Evolutionary conservation across 2,797 vertebrate genomes (phyloP), one percentile per base, ranked within the genome.

Genomic region (Paguma larvata): DNA sequence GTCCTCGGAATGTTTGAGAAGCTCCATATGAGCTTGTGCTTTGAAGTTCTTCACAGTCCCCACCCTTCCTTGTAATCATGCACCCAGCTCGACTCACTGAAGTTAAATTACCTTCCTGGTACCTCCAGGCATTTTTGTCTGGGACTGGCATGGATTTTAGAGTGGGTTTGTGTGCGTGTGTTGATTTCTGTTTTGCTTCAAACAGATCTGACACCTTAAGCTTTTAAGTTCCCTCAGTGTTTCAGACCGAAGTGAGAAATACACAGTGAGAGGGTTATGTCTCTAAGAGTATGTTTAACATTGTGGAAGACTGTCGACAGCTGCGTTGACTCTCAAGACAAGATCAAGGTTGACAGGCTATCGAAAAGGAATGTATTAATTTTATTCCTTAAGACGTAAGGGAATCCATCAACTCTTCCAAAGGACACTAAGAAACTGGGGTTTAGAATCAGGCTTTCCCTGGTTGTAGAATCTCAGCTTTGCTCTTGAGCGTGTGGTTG

Each of bases 161-260:
- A 73, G 44, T 62, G 44, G 53, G 44, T 53, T 44, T 89, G 9
- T 65, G 18, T 48, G 38, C 38, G 32, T 77, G 38, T 75, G 83
- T 77, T 95, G 85, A 84, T 95, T 77, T 96, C 67, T 51, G 77
- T 96, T 96, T 72, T 77, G 46, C 87, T 82, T 97, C 91, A 97
- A 59, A 70, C 65, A 84, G 72, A 77, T 90, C 67, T 92, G 72
- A 94, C 80, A 83, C 92, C 10, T 90, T 95, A 97, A 98, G 86
- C 93, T 95, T 79, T 83, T 91, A 91, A 97, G 77, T 77, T 79
- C 59, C 88, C 84, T 95, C 96, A 97, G 97, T 92, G 87, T 87
- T 62, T 93, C 62, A 91, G 98, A 85, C 96, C 89, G 46, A 13
- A 95, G 59, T 67, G 82, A 25, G 91, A 88, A 93, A 92, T 70